phyloP scores from a whole-genome alignment of 2,797 vertebrate genomes.

The Cygnus olor region DNA sequence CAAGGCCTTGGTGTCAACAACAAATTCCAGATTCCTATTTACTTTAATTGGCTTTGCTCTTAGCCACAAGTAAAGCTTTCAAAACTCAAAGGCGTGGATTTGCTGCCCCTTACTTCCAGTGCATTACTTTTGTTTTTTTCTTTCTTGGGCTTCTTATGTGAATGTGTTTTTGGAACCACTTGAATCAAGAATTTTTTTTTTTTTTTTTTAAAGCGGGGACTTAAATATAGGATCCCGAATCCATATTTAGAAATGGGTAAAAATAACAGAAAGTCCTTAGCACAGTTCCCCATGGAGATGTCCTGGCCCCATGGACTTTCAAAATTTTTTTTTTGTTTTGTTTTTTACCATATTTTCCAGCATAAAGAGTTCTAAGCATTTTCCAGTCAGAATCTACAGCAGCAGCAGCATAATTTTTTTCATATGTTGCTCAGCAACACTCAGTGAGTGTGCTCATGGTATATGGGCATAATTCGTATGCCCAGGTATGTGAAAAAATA shows the following conservation, averaged over 20 bases:
- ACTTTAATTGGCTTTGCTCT: constrained; percentile 39
- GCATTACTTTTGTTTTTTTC: neutral
- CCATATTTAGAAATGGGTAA: constrained; percentile 10
- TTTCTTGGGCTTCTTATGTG: neutral
- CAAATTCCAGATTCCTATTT: constrained; percentile 53
- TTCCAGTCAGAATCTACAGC: neutral
- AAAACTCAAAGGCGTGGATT: constrained; percentile 35
- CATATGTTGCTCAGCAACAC: neutral
- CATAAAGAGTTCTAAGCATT: neutral
- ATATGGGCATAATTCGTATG: accelerated
- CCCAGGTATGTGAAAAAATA: neutral
- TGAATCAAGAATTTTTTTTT: constrained; percentile 43
- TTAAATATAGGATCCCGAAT: constrained; percentile 38
- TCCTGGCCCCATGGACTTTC: neutral
- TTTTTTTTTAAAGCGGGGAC: constrained; percentile 38
- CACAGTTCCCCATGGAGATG: neutral
- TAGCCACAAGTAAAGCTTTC: constrained; percentile 48
- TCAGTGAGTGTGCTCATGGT: neutral
- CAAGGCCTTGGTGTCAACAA: constrained; percentile 33
- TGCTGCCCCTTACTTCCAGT: neutral
- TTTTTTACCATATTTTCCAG: neutral
- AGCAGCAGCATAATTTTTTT: neutral
- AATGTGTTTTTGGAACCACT: constrained; percentile 37
- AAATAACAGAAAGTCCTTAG: constrained; percentile 4
- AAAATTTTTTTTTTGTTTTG: neutral